Evolutionary conservation across 2,797 vertebrate genomes (phyloP).

Genomic region (Pelobates cultripes): DNA sequence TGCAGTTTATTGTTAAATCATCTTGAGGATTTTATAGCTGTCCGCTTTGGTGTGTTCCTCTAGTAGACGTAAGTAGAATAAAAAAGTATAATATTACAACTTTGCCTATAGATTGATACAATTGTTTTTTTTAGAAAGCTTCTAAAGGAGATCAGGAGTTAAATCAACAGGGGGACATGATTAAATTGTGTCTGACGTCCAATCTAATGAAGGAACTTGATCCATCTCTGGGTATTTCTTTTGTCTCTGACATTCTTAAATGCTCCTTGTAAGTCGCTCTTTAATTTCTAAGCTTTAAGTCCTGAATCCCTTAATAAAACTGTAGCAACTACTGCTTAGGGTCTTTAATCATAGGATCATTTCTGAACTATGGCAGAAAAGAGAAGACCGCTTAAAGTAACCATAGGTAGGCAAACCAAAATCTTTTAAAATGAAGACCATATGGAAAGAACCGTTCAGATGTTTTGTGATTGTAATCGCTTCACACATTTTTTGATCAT

Average conservation of each 20-base stretch:
- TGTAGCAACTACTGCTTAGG: background rate
- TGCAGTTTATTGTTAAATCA: background rate
- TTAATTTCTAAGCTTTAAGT: conserved; percentile 5
- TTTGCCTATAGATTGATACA: too few species aligned
- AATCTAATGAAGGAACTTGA: conserved; percentile 6
- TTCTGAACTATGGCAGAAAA: conserved; percentile 3
- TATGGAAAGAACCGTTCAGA: too few species aligned
- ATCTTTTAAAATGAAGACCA: too few species aligned
- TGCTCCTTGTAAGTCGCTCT: conserved; percentile 26
- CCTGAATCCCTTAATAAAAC: conserved; percentile 16
- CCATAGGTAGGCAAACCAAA: conserved; percentile 24
- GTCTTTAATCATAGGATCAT: background rate
- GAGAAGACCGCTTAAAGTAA: conserved; percentile 1
- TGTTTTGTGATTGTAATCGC: too few species aligned
- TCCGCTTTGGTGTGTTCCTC: too few species aligned
- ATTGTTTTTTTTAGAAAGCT: too few species aligned
- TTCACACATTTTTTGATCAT: too few species aligned
- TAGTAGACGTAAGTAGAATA: too few species aligned
- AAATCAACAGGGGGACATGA: background rate
- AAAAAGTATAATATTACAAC: too few species aligned
- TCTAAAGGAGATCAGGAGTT: too few species aligned
- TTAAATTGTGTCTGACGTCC: conserved; percentile 15
- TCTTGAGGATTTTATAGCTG: background rate
- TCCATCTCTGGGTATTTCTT: conserved; percentile 21
- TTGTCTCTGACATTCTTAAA: conserved; percentile 17